Conservation (phyloP, 2,113 vertebrate species). For the Xiphias gladius region DNA sequence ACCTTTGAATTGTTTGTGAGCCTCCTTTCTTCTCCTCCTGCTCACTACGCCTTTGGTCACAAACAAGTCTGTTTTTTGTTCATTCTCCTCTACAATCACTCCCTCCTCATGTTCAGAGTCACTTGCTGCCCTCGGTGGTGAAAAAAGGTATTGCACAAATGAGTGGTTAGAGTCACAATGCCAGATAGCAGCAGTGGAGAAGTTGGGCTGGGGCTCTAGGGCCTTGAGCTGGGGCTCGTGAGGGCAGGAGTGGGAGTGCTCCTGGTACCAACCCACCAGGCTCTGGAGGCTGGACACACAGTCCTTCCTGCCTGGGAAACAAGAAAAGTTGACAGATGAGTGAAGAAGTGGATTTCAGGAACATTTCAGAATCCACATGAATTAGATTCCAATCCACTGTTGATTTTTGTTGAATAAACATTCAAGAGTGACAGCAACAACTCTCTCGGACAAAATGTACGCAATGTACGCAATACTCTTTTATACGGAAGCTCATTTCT, state of each 20-base stretch:
- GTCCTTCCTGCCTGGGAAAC: conserved; percentile 82
- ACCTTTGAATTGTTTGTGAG: conserved; percentile 67
- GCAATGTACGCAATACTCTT: too few species aligned
- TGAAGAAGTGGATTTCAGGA: not conserved
- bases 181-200: conserved; percentile 90
- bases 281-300: conserved; percentile 87
- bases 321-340: not conserved
- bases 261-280: conserved; percentile 91
- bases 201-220: conserved; percentile 85
- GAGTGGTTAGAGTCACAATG: conserved; percentile 90
- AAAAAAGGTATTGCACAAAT: conserved; percentile 90
- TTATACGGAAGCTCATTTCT: too few species aligned
- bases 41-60: conserved; percentile 19
- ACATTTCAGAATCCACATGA: not conserved
- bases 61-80: not conserved
- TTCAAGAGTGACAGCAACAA: too few species aligned
- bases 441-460: too few species aligned
- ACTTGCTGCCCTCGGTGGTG: conserved; percentile 81
- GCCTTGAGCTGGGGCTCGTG: conserved; percentile 89
- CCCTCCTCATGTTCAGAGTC: conserved; percentile 83
- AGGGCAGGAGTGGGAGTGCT: conserved; percentile 88
- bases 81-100: conserved; percentile 28
- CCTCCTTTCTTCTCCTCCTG: conserved; percentile 60
- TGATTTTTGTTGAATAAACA: not conserved
- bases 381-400: not conserved